Base-by-base conservation (phyloP, 2,797 vertebrate genomes). In the Merluccius polli region DNA sequence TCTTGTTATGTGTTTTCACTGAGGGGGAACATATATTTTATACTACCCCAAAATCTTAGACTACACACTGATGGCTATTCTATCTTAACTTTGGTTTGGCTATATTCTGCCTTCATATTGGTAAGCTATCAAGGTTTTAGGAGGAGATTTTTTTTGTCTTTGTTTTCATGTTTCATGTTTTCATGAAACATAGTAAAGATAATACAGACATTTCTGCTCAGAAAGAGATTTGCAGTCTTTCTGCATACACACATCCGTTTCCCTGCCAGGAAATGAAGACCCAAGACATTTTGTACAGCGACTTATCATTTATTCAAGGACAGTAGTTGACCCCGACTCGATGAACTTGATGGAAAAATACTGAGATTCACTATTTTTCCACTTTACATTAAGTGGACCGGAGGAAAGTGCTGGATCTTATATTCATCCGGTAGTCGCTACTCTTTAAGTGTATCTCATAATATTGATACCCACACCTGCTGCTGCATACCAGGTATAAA, bases 1-100 rank as follows among this genome's bases (percentile, higher is more conserved):
- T 78, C 77, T 73, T 78, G 73, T 65, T 75, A 72, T 84, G 35
- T 70, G 75, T 74, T 65, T 48, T 82, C 84, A 75, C 77, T 71
- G 41, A 71, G 73, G 65, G 79, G 82, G 77, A 52, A 52, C 12
- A 5, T 52, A 52, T 52, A 52, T 52, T 52, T 18, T 21, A 21
- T 18, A 52, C 4, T 18, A 52, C 2, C 44, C 44, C 16, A 52
- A 18, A 21, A 52, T 52, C 16, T 52, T 52, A 44, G 13, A 44
- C 4, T 44, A 44, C 41, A 15, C 12, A 15, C 41, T 44, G 12
- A 21, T 38, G 36, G 36, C 36, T 7, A 12, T 38, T 18, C 41
- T 18, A 18, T 48, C 41, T 16, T 48, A 1, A 18, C 41, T 48
- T 16, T 48, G 2, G 41, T 18, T 48, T 52, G 4, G 16, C 44